Evolutionary conservation across 2,888 invertebrate species (phyloP), one percentile per base, ranked within the genome.

Genomic region (Pardosa pseudoannulata): DNA sequence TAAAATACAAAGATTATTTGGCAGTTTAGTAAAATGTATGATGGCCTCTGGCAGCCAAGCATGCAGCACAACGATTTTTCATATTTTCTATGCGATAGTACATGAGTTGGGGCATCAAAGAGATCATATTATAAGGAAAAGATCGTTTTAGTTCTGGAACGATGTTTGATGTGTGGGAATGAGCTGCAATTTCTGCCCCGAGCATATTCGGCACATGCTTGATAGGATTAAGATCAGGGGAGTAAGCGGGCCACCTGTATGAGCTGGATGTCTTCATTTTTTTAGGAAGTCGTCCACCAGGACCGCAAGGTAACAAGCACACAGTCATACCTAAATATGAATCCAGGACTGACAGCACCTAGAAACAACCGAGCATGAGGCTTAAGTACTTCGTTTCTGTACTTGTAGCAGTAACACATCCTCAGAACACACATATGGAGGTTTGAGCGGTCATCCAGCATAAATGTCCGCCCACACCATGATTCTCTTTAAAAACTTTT

Each of bases 281-380:
- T 13, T 27, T 23, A n/a, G 23, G 23, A 41, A 11, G n/a, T 23
- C 16, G 27, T 41, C 41, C 3, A 13, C 7, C 2, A 71, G 39
- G 39, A 27, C 3, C 2, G 1, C 3, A 6, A 3, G 13, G 13
- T 9, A 7, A 27, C n/a, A 41, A 23, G 19, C 27, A n/a, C 3
- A 16, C 28, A 41, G 41, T 71, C 71, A 71, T 71, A 39, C 41
- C 39, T 71, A 27, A 71, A 9, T 71, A 71, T 71, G 39, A 46
- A 41, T 41, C 46, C 23, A 23, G 0, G 0, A 71, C 28, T 7
- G 0, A 28, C 27, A 41, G 28, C 41, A 1, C 41, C 28, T 71
- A 11, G 6, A 71, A 41, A 71, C 13, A 41, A 28, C n/a, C 27
- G 0, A 39, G 27, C 29, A 11, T 41, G 41, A 41, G 16, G 19